Conservation (phyloP, 2,113 vertebrate species). For the Herpailurus yagouaroundi region DNA sequence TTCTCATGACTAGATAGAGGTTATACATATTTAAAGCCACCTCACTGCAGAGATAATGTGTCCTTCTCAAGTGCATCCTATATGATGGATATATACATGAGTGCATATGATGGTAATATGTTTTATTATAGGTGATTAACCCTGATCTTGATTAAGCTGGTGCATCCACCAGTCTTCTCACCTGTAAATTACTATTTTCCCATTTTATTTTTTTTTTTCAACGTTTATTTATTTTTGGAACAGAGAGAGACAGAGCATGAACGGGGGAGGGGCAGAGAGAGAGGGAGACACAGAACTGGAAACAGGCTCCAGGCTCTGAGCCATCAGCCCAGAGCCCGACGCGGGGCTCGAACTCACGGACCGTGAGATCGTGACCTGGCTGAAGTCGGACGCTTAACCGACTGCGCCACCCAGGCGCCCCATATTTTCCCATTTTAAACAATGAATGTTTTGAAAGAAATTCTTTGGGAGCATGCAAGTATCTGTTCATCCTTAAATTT, state of each 20-base stretch:
- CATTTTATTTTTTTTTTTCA: no score
- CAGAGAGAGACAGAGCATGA: no score
- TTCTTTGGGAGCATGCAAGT: neutral
- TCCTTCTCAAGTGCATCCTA: neutral
- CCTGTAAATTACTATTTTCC: neutral
- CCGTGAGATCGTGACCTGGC: no score
- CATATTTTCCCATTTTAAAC: conserved; percentile 30
- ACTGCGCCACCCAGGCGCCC: no score
- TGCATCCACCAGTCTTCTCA: neutral
- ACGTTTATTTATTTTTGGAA: no score
- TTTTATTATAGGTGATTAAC: neutral
- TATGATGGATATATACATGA: neutral
- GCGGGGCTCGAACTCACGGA: no score
- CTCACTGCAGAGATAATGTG: neutral
- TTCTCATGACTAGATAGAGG: neutral
- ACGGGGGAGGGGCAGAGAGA: no score
- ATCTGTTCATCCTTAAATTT: neutral
- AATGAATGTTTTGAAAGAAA: neutral
- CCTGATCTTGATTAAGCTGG: neutral
- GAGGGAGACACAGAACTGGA: no score
- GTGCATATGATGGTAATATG: neutral
- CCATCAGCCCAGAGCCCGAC: no score
- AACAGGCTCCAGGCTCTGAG: no score
- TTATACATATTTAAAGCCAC: neutral
- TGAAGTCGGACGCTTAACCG: no score